Conservation (phyloP, 2,113 vertebrate genomes). For the Columba livia region DNA sequence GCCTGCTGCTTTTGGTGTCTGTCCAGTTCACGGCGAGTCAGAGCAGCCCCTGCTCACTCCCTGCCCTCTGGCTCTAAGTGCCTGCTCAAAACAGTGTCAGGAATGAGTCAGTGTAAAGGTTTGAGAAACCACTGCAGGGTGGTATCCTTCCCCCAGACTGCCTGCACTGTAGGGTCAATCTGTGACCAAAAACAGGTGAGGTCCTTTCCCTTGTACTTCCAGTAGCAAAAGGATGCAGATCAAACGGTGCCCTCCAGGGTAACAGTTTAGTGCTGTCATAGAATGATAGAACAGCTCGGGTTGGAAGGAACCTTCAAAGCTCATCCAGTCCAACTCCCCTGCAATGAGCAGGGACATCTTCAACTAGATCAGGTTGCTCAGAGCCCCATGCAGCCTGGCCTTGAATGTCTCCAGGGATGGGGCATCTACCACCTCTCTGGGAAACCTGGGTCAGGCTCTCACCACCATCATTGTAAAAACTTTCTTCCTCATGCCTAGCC, state of each 20-base stretch:
- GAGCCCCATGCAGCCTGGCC: too few species aligned
- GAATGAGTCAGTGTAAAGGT: neutral
- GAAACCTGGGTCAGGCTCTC: too few species aligned
- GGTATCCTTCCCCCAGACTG: neutral
- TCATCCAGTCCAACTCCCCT: too few species aligned
- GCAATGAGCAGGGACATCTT: too few species aligned
- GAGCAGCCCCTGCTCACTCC: neutral
- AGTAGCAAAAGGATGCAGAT: neutral
- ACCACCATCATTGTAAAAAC: too few species aligned
- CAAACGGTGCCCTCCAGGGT: neutral
- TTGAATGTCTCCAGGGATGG: too few species aligned
- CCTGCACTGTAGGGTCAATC: neutral
- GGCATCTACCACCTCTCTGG: too few species aligned
- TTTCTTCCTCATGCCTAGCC: too few species aligned
- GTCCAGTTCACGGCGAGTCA: fast-evolving
- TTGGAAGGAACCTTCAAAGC: too few species aligned
- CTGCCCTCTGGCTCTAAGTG: neutral
- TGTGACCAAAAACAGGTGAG: neutral
- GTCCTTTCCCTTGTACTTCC: neutral
- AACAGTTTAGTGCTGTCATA: neutral
- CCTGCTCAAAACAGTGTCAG: neutral
- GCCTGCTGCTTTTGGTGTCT: neutral
- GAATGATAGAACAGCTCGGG: too few species aligned
- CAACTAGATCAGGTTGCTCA: too few species aligned
- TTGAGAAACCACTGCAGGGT: neutral